A percentile compares a stretch with the other conserved stretches of the same genome.
These are phyloP conservation scores for Manis pentadactyla DNA, from an alignment of 2,797 vertebrate genomes.

Conservation along the genomic window DNA sequence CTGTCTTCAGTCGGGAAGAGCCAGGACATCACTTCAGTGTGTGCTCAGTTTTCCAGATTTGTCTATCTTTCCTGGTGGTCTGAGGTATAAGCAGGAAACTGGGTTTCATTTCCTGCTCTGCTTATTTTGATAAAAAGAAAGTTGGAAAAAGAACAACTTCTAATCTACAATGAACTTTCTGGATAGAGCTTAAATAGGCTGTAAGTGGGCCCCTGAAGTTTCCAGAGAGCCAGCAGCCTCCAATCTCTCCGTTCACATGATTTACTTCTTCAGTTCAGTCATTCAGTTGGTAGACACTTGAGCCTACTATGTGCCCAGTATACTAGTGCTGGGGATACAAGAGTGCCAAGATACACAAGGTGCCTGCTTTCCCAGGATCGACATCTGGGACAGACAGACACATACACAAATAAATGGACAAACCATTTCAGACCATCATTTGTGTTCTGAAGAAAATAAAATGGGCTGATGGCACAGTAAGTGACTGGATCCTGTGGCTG, in stretches of 20 bases:
- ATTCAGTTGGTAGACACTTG: not conserved
- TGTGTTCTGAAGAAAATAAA: conserved; percentile 20
- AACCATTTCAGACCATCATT: not conserved
- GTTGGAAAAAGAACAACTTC: conserved; percentile 51
- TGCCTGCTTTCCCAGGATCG: not conserved
- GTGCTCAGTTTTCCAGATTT: conserved; percentile 27
- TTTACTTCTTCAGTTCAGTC: not conserved
- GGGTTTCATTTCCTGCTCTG: conserved; percentile 58
- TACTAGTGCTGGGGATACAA: not conserved
- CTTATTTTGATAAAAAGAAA: conserved; percentile 71
- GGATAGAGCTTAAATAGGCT: not conserved
- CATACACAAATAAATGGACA: not conserved
- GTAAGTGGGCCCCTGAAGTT: not conserved
- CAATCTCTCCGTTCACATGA: rapidly evolving
- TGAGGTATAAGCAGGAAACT: conserved; percentile 58
- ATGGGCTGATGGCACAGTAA: not conserved
- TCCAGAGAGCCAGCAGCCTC: not conserved
- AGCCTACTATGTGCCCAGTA: not conserved
- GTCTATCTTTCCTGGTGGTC: conserved; percentile 56
- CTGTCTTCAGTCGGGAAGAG: not conserved
- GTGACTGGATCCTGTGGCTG: not conserved
- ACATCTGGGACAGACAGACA: not conserved
- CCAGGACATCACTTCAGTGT: not conserved
- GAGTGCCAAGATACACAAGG: not conserved
- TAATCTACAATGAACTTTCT: conserved; percentile 36